phyloP scores from a whole-genome alignment of 2,888 invertebrate genomes.

The Alviniconcha strummeri region DNA sequence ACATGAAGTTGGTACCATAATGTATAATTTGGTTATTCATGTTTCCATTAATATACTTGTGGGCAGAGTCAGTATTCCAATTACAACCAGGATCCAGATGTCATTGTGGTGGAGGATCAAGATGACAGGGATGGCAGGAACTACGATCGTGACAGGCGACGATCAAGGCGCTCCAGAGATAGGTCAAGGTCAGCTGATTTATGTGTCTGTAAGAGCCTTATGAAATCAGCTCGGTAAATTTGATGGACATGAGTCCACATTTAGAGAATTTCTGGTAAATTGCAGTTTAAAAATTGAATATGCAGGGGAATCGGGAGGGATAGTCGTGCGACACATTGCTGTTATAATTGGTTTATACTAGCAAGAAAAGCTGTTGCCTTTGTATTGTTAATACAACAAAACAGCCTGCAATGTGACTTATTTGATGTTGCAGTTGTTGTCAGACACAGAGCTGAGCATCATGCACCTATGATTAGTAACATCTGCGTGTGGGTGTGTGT shows the following conservation, averaged over 20 bases:
- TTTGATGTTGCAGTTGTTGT: no score
- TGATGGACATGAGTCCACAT: no score
- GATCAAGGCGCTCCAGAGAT: constrained; percentile 42
- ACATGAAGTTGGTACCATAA: no score
- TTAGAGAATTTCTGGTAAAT: no score
- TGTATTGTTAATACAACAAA: no score
- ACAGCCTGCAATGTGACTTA: no score
- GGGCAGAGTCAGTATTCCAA: background rate
- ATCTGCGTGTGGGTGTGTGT: constrained; percentile 5
- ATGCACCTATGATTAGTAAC: constrained; percentile 8
- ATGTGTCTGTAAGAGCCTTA: background rate
- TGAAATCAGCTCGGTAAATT: background rate
- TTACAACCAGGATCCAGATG: constrained; percentile 18
- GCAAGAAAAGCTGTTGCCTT: no score
- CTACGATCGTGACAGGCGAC: constrained; percentile 24
- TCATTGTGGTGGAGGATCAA: constrained; percentile 31
- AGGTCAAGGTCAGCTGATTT: constrained; percentile 28
- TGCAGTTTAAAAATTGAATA: no score
- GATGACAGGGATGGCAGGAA: constrained; percentile 22
- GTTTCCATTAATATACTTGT: background rate
- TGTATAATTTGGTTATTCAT: no score
- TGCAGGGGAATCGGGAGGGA: no score
- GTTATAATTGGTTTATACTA: no score
- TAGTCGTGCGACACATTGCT: no score
- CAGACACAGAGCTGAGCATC: background rate